Percentiles rank a stretch among this genome's conserved stretches.
Conservation (phyloP, 2,888 invertebrate species). For the Sphaerophoria taeniata region DNA sequence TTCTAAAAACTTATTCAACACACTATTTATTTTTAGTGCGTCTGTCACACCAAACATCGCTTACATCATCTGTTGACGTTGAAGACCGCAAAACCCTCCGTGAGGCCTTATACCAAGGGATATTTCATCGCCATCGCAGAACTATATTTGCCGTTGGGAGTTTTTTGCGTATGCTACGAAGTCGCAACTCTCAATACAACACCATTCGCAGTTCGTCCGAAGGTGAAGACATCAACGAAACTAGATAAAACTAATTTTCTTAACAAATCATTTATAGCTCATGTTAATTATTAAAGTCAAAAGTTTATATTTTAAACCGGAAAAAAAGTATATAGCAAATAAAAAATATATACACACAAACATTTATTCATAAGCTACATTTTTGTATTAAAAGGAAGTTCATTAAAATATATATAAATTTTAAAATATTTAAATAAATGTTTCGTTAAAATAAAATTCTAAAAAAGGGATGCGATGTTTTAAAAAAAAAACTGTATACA, state of each 20-base stretch:
- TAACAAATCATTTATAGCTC: constrained; percentile 23
- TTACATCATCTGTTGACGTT: constrained; percentile 86
- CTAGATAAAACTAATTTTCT: constrained; percentile 80
- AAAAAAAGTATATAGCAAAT: constrained; percentile 10
- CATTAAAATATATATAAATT: background rate
- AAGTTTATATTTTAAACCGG: constrained; percentile 1
- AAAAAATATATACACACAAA: constrained; percentile 1
- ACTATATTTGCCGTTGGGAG: constrained; percentile 91
- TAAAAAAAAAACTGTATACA: background rate
- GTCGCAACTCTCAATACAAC: constrained; percentile 90
- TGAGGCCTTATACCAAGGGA: constrained; percentile 90
- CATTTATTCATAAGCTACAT: background rate
- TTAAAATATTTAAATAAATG: background rate
- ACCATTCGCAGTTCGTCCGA: constrained; percentile 86
- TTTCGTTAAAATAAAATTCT: constrained; percentile 18
- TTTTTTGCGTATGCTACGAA: constrained; percentile 89
- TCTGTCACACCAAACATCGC: constrained; percentile 85
- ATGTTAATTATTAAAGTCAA: constrained; percentile 22
- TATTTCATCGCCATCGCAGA: constrained; percentile 89
- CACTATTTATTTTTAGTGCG: constrained; percentile 80
- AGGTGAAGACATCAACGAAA: constrained; percentile 82
- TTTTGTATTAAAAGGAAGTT: constrained; percentile 10
- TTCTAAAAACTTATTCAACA: background rate
- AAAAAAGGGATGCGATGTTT: background rate
- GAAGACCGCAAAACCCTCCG: constrained; percentile 87